Percentiles rank a stretch among this genome's conserved stretches.
These are phyloP conservation scores for Muscidifurax raptorellus DNA, from an alignment of 1,140 invertebrate genomes.

Conservation along the genomic window DNA sequence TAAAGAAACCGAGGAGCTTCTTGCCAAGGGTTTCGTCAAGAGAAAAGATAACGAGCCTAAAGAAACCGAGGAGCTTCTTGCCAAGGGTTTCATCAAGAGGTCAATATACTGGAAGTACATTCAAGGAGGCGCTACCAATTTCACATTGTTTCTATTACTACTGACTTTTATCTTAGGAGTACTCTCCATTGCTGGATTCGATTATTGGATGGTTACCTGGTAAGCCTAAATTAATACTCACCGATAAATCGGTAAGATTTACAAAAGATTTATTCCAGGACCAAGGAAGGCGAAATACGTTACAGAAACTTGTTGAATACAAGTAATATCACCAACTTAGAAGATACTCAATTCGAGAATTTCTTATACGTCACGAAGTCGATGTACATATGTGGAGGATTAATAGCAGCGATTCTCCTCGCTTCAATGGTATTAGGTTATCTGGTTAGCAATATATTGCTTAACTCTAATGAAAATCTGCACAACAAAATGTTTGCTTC, in stretches of 20 bases:
- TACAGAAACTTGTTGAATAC: no score
- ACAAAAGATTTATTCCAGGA: conserved; percentile 55
- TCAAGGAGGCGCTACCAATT: no score
- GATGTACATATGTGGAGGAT: conserved; percentile 70
- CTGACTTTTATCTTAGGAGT: no score
- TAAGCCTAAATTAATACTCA: conserved; percentile 36
- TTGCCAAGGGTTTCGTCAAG: conserved; percentile 77
- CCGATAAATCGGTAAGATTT: no score
- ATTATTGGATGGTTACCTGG: conserved; percentile 79
- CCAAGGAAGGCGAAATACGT: no score
- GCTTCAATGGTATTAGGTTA: no score
- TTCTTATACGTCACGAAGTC: no score
- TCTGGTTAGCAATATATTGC: conserved; percentile 72
- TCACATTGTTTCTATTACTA: no score
- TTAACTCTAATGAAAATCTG: conserved; percentile 80
- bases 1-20: conserved; percentile 77
- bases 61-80: conserved; percentile 77
- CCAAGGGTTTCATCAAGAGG: conserved; percentile 77
- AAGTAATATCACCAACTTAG: no score
- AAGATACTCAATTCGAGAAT: no score
- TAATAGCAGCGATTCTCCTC: conserved; percentile 64
- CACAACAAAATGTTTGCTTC: conserved; percentile 81
- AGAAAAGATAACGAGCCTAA: conserved; percentile 65
- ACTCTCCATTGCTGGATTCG: conserved; percentile 76
- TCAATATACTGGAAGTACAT: conserved; percentile 76